A percentile compares a stretch with the other conserved stretches of the same genome.
Conservation (phyloP, 2,797 vertebrate species). For the Podarcis lilfordi region DNA sequence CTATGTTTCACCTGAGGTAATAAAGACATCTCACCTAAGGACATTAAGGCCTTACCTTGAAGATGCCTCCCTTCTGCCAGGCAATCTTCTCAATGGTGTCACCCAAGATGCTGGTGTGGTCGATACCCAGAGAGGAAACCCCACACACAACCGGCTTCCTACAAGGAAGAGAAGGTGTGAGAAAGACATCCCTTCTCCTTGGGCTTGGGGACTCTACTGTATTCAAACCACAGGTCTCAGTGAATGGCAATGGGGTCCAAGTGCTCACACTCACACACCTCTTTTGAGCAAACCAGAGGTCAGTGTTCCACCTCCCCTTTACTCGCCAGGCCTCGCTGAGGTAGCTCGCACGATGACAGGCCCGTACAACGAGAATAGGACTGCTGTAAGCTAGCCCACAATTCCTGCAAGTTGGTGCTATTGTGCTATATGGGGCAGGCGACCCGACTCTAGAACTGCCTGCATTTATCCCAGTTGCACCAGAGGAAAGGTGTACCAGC, state of each 20-base stretch:
- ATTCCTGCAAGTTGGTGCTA: too few relatives aligned
- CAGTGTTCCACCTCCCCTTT: not conserved
- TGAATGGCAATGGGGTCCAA: not conserved
- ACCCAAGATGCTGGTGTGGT: constrained; percentile 94
- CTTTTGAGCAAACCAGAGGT: not conserved
- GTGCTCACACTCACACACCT: not conserved
- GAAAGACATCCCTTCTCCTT: not conserved
- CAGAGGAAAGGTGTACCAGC: not conserved
- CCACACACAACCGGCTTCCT: constrained; percentile 94
- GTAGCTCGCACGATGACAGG: too few relatives aligned
- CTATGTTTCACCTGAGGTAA: too few relatives aligned
- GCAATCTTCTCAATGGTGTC: constrained; percentile 95
- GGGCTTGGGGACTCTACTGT: not conserved
- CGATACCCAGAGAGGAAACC: constrained; percentile 90
- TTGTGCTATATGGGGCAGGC: not conserved
- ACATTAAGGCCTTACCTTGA: constrained; percentile 84
- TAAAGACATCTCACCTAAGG: too few relatives aligned
- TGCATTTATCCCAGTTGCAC: not conserved
- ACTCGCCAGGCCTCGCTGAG: too few relatives aligned
- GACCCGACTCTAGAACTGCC: not conserved
- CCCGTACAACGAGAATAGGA: rapidly evolving
- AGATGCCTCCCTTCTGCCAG: constrained; percentile 98
- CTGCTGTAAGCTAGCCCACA: too few relatives aligned
- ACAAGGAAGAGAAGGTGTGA: not conserved
- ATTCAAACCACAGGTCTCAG: not conserved